Conservation (phyloP, 2,797 vertebrate species). For the Scomberomorus guttatus region DNA sequence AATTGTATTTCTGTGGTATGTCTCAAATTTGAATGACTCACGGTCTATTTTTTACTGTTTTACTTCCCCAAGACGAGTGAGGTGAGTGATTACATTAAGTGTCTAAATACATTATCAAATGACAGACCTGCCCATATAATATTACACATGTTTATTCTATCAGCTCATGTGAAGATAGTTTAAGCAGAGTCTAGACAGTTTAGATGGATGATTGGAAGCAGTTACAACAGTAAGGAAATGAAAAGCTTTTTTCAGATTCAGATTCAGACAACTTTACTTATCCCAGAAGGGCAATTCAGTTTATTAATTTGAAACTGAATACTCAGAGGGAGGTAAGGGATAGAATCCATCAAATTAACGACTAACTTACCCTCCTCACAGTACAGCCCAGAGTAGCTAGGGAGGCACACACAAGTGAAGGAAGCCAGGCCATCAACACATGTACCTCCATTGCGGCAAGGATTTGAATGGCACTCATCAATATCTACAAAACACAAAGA, state of each 20-base stretch:
- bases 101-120: constrained; percentile 34
- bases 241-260: no score
- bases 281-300: no score
- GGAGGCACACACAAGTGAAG: constrained; percentile 93
- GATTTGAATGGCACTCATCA: constrained; percentile 97
- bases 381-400: constrained; percentile 92
- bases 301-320: constrained; percentile 15
- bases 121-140: not conserved
- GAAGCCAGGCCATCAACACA: constrained; percentile 92
- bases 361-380: constrained; percentile 93
- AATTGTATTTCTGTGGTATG: not conserved
- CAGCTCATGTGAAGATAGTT: constrained; percentile 1
- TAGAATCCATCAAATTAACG: constrained; percentile 2
- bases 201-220: not conserved
- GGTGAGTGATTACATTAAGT: constrained; percentile 18
- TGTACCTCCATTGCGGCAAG: constrained; percentile 95
- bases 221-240: not conserved
- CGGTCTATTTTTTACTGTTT: not conserved
- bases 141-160: constrained; percentile 2
- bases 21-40: constrained; percentile 32
- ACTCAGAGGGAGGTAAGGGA: not conserved
- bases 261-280: no score
- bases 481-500: constrained; percentile 85
- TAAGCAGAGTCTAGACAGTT: not conserved
- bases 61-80: not conserved